Evolutionary conservation across 2,797 vertebrate species (phyloP), one percentile per base, ranked within the genome.

Genomic region (Iguana delicatissima): DNA sequence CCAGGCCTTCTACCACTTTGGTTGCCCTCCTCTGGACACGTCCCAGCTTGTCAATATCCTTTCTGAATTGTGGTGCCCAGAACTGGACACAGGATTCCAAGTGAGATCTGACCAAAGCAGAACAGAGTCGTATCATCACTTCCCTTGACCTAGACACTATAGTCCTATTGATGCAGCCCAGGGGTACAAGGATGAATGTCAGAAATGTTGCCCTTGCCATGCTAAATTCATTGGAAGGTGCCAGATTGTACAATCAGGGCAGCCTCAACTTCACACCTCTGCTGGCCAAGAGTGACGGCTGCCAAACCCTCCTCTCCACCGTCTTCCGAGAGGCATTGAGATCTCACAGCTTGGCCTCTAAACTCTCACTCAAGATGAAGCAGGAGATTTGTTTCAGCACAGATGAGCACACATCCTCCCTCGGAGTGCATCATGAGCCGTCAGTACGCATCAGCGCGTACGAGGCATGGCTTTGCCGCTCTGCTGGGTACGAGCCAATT

Each of bases 281-380:
- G 85, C 24, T 76, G 50, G 74, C 85, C 85, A 74, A 72, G 13
- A 0, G 0, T 89, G 85, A 94, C 83, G n/a, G 77, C 77, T 52
- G 91, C 91, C 95, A 94, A 80, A 59, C 81, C 92, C 85, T 62
- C 59, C 18, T 62, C 87, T 89, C 91, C 94, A 93, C 92, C 76
- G 74, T 0, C 13, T 4, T 79, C 85, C 92, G 93, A 94, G 85
- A 94, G 62, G 20, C 16, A 35, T 90, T 92, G 92, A 93, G 89
- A 38, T 62, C 74, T 84, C 81, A 35, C 16, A 79, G 26, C 0
- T 13, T 82, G 14, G 2, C 85, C 72, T 26, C 81, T 0, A 24
- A 62, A 57, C n/a, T 85, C 89, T 90, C 24, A 0, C 59, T 4
- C 64, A 2, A 2, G 2, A 52, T 16, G 87, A 93, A 89, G 79